These are phyloP conservation scores for Tillus elongatus DNA, from an alignment of 2,888 invertebrate genomes.

Conservation along the genomic window DNA sequence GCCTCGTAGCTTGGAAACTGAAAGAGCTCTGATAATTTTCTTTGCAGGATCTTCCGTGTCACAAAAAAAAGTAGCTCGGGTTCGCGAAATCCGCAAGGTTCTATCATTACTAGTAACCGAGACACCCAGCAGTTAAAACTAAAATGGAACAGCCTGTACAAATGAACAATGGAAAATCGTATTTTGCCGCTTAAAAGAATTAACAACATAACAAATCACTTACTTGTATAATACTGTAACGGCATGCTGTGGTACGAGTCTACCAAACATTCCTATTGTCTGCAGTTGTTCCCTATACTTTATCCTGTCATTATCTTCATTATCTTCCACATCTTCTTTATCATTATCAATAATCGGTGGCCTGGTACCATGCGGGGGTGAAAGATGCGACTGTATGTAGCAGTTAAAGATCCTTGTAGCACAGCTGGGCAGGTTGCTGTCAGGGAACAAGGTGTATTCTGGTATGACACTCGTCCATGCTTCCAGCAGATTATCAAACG, in stretches of 20 bases:
- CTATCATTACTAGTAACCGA: no score
- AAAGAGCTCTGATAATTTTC: no score
- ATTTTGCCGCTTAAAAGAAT: constrained; percentile 1
- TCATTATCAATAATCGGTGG: constrained; percentile 39
- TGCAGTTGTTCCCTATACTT: constrained; percentile 64
- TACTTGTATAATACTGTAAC: constrained; percentile 54
- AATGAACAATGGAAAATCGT: no score
- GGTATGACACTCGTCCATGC: constrained; percentile 55
- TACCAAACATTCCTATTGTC: constrained; percentile 59
- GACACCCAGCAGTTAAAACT: no score
- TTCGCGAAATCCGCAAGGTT: no score
- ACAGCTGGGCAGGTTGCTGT: constrained; percentile 18
- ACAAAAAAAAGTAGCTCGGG: no score
- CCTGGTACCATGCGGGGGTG: constrained; percentile 69
- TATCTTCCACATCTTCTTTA: constrained; percentile 52
- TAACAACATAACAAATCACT: constrained; percentile 13
- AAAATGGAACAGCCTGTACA: no score
- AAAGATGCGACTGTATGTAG: constrained; percentile 70
- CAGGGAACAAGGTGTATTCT: constrained; percentile 32
- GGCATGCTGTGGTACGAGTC: constrained; percentile 55
- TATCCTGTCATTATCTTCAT: constrained; percentile 56
- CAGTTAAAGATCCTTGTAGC: constrained; percentile 62
- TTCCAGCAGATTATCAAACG: constrained; percentile 59
- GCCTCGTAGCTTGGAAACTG: no score
- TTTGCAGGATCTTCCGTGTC: no score